phyloP scores from a whole-genome alignment of 2,113 vertebrate species.

The Centropus unirufus region DNA sequence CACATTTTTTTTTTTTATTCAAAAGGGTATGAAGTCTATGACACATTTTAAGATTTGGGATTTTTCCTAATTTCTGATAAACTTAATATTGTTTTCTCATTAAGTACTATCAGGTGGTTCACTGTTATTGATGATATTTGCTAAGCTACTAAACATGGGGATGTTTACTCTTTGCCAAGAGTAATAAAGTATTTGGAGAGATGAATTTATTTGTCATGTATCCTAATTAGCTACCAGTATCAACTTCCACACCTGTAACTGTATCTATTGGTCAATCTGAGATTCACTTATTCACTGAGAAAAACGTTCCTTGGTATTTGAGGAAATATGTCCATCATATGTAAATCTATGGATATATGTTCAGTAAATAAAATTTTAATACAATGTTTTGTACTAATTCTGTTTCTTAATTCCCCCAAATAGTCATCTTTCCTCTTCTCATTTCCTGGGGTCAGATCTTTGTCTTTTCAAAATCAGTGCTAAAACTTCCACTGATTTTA shows the following conservation, averaged over 20 bases:
- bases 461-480: not conserved
- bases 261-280: not conserved
- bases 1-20: not conserved
- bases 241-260: not conserved
- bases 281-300: not conserved
- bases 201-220: not conserved
- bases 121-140: not conserved
- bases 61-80: not conserved
- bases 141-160: not conserved
- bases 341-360: not conserved
- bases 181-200: not conserved
- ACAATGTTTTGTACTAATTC: not conserved
- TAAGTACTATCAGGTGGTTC: not conserved
- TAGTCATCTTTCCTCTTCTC: not conserved
- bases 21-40: not conserved
- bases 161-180: not conserved
- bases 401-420: not conserved
- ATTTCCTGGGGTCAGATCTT: not conserved
- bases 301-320: not conserved
- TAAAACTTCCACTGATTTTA: not conserved
- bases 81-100: not conserved
- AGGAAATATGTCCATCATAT: not conserved
- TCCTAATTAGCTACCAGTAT: not conserved
- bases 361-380: not conserved
- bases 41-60: not conserved